phyloP scores from a whole-genome alignment of 2,888 invertebrate genomes.

The Apeira syringaria region DNA sequence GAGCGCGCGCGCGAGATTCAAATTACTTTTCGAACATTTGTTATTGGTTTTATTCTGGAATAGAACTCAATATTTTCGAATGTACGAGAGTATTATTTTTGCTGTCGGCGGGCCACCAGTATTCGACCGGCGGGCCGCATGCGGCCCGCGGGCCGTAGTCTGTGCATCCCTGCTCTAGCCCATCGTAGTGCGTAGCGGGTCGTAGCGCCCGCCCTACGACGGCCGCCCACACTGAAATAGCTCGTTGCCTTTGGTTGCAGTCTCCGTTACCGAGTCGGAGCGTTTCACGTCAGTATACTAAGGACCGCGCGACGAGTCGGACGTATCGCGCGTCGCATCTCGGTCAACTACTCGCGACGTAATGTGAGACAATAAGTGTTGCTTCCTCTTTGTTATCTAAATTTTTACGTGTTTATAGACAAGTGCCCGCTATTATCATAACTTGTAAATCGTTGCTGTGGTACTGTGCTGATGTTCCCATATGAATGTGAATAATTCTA shows the following conservation, averaged over 20 bases:
- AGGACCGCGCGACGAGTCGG: slow-evolving; percentile 56
- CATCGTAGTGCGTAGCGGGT: slow-evolving; percentile 61
- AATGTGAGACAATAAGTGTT: slow-evolving; percentile 83
- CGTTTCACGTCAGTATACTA: slow-evolving; percentile 62
- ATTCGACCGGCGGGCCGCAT: no score
- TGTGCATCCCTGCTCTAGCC: no score
- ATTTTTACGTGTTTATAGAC: slow-evolving; percentile 59
- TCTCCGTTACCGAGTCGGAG: slow-evolving; percentile 36
- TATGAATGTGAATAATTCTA: slow-evolving; percentile 40
- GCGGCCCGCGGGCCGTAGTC: no score
- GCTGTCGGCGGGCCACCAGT: no score
- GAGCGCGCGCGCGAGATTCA: no score
- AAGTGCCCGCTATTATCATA: slow-evolving; percentile 25
- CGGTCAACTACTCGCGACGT: slow-evolving; percentile 60
- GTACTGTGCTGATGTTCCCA: slow-evolving; percentile 31
- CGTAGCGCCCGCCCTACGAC: slow-evolving; percentile 62
- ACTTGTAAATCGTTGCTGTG: slow-evolving; percentile 32
- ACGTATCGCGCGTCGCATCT: slow-evolving; percentile 57
- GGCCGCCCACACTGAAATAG: slow-evolving; percentile 47
- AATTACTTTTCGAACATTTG: no score
- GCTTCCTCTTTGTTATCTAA: slow-evolving; percentile 75
- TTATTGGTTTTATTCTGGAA: no score
- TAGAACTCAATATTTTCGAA: no score
- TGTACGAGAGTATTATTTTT: no score
- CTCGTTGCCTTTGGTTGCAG: slow-evolving; percentile 38